Evolutionary conservation across 1,140 invertebrate genomes (phyloP).

Genomic region (Limonius californicus): DNA sequence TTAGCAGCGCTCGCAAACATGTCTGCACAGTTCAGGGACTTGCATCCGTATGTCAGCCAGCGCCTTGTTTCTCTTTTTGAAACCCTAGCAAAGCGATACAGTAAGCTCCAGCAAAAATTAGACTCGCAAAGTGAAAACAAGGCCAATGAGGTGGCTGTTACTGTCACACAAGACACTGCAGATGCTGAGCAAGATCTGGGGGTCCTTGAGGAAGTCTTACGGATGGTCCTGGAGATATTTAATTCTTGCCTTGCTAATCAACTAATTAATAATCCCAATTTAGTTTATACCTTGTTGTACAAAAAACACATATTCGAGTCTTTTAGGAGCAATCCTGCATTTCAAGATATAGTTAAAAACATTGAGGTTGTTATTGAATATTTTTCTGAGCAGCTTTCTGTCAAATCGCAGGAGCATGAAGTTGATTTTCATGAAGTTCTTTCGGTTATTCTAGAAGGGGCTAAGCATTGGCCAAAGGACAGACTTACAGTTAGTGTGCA

Average conservation of each 20-base stretch:
- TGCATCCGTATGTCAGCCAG: slow-evolving; percentile 96
- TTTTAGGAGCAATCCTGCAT: slow-evolving; percentile 81
- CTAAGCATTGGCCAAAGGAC: slow-evolving; percentile 85
- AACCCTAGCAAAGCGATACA: slow-evolving; percentile 76
- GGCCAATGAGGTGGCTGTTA: slow-evolving; percentile 42
- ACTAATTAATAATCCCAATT: slow-evolving; percentile 85
- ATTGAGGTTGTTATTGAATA: slow-evolving; percentile 79
- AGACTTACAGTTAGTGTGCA: slow-evolving; percentile 70
- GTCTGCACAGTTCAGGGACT: slow-evolving; percentile 87
- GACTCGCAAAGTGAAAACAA: slow-evolving; percentile 42
- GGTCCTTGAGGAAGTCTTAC: slow-evolving; percentile 94
- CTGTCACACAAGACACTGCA: slow-evolving; percentile 37
- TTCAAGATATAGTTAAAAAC: slow-evolving; percentile 95
- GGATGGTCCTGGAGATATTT: slow-evolving; percentile 94
- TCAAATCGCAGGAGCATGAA: slow-evolving; percentile 48
- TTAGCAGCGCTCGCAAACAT: slow-evolving; percentile 97
- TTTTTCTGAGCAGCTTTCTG: slow-evolving; percentile 40
- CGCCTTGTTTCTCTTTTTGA: slow-evolving; percentile 85
- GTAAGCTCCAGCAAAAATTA: slow-evolving; percentile 31
- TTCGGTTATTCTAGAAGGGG: slow-evolving; percentile 81
- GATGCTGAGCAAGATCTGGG: slow-evolving; percentile 80
- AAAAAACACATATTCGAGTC: slow-evolving; percentile 87
- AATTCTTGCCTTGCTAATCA: slow-evolving; percentile 90
- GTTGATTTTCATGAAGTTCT: slow-evolving; percentile 83
- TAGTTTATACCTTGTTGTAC: slow-evolving; percentile 95